Conservation (phyloP, 2,888 invertebrate genomes). For the Helobdella robusta region DNA sequence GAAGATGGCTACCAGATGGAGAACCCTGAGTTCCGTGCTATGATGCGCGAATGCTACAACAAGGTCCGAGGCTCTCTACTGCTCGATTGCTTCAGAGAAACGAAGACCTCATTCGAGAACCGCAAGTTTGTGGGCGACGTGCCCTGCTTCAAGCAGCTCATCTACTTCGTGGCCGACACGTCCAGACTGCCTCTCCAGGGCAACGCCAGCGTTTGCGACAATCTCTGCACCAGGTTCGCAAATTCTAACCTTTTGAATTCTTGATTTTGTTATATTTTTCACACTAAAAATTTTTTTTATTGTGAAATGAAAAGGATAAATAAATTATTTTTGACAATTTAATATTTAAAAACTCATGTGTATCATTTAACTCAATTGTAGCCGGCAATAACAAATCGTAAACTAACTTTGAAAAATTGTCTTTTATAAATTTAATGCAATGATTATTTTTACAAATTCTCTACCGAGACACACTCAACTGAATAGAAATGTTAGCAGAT, state of each 20-base stretch:
- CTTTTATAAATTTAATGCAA: no score
- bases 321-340: no score
- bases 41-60: constrained; percentile 4
- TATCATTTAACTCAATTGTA: no score
- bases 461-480: no score
- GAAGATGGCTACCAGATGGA: neutral
- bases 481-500: no score
- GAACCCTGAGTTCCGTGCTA: neutral
- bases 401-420: no score
- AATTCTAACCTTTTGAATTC: neutral
- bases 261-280: neutral
- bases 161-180: constrained; percentile 17
- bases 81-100: neutral
- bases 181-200: constrained; percentile 12
- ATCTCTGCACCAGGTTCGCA: neutral
- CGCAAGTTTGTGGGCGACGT: neutral
- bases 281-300: neutral
- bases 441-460: no score
- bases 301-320: neutral
- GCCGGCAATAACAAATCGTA: no score
- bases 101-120: constrained; percentile 1
- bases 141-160: constrained; percentile 14
- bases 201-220: neutral
- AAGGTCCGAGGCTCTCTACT: neutral
- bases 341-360: no score